These are phyloP conservation scores for Xenentodon cancila DNA, from an alignment of 2,797 vertebrate species.

Conservation along the genomic window DNA sequence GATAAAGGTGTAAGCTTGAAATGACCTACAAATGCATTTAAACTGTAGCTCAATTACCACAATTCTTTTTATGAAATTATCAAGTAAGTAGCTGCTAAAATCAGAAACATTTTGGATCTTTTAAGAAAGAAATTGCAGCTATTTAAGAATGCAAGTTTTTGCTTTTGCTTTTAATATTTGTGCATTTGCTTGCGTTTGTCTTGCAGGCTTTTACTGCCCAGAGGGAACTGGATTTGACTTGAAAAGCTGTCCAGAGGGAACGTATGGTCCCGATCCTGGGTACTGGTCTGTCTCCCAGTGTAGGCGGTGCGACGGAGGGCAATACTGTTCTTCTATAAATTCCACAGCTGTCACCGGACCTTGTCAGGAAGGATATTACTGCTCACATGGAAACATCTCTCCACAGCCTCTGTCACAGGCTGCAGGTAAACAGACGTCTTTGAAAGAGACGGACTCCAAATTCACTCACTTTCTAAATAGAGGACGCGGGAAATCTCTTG, in stretches of 20 bases:
- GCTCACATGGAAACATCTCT: constrained; percentile 78
- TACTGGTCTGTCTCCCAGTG: constrained; percentile 78
- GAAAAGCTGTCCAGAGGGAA: constrained; percentile 85
- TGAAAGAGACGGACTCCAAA: background rate
- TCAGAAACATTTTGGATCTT: background rate
- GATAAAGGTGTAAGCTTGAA: background rate
- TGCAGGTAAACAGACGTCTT: constrained; percentile 71
- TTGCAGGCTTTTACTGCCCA: constrained; percentile 89
- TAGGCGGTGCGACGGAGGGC: constrained; percentile 83
- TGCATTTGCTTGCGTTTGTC: constrained; percentile 16
- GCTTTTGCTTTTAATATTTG: background rate
- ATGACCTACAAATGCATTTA: too few species aligned
- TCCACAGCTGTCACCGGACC: constrained; percentile 81
- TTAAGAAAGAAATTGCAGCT: background rate
- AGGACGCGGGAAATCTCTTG: background rate
- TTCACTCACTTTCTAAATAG: background rate
- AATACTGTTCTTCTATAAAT: constrained; percentile 85
- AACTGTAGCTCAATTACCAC: too few species aligned
- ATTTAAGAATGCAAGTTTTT: background rate
- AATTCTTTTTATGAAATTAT: too few species aligned
- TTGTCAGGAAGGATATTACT: constrained; percentile 88
- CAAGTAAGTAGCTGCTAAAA: too few species aligned
- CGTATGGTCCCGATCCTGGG: constrained; percentile 80
- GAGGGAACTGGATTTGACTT: constrained; percentile 81
- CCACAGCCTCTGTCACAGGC: constrained; percentile 74